Evolutionary conservation across 2,888 invertebrate species (phyloP).

Genomic region (Oligia strigilis): DNA sequence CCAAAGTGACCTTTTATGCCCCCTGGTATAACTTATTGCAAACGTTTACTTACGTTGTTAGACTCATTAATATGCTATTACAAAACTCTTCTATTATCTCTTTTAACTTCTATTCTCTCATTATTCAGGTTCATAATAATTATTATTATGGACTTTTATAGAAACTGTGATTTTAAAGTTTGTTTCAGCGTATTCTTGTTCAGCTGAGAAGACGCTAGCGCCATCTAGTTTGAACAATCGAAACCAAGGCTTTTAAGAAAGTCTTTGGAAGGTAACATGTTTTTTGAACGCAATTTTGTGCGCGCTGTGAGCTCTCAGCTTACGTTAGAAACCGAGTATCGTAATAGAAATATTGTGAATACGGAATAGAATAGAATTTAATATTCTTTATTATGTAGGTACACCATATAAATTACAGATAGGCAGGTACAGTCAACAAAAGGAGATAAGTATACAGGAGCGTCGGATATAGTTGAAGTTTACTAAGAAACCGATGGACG

Average conservation of each 20-base stretch:
- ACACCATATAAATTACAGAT: no score
- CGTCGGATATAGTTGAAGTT: no score
- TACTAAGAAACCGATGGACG: no score
- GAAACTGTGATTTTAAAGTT: neutral
- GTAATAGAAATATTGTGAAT: neutral
- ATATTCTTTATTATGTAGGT: no score
- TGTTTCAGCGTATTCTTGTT: neutral
- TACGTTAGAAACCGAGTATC: neutral
- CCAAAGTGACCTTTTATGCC: no score
- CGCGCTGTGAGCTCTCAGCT: no score
- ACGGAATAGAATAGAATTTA: neutral
- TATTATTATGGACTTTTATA: no score
- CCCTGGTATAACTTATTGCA: no score
- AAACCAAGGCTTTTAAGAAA: neutral
- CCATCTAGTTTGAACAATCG: slow-evolving; percentile 21
- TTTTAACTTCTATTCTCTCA: neutral
- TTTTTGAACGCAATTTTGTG: neutral
- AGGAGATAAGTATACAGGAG: no score
- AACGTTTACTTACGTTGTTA: neutral
- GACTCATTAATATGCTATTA: neutral
- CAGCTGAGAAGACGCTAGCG: neutral
- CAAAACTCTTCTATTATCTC: neutral
- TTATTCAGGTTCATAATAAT: neutral
- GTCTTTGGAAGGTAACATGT: neutral
- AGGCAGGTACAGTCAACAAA: no score